Evolutionary conservation across 1,140 invertebrate genomes (phyloP), one percentile per base, ranked within the genome.

Genomic region (Nomia melanderi): DNA sequence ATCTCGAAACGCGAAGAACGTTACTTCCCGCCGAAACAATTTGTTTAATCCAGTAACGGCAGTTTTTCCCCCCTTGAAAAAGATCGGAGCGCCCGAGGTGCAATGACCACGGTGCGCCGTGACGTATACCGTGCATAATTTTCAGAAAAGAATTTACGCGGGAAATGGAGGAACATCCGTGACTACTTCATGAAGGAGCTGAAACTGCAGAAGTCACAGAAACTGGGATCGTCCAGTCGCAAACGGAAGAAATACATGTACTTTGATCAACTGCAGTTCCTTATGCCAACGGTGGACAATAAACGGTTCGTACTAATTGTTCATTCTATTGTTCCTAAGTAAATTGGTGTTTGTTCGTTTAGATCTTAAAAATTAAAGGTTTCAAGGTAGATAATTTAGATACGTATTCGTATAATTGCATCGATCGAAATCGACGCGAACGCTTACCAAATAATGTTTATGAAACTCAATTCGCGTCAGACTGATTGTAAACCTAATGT

Each of bases 101-200:
- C n/a, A n/a, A n/a, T n/a, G n/a, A n/a, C n/a, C n/a, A n/a, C n/a
- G n/a, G n/a, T 39, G 12, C 36, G 8, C 36, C 36, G 36, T 8
- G 36, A 9, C 6, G 56, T 17, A 8, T 23, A 5, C 25, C 27
- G 25, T 31, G 5, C 25, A 14, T 50, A 14, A 60, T 78, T 90
- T 90, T 17, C 76, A 92, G 91, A 90, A 56, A 91, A 90, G 81
- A 86, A 82, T 72, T 62, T 92, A 2, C 84, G 89, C 0, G 86
- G 88, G 0, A 92, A 91, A 72, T 91, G 91, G 90, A 83, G 90
- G 65, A 91, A 92, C 27, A 91, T 91, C 31, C 81, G 91, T 8
- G 90, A 91, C 59, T 92, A 92, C 56, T 92, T 91, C 29, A 91
- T 89, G 65, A 92, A 92, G 56, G 91, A 91, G 59, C 64, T 91